phyloP scores from a whole-genome alignment of 1,140 invertebrate species.

The Drosophila dunni region DNA sequence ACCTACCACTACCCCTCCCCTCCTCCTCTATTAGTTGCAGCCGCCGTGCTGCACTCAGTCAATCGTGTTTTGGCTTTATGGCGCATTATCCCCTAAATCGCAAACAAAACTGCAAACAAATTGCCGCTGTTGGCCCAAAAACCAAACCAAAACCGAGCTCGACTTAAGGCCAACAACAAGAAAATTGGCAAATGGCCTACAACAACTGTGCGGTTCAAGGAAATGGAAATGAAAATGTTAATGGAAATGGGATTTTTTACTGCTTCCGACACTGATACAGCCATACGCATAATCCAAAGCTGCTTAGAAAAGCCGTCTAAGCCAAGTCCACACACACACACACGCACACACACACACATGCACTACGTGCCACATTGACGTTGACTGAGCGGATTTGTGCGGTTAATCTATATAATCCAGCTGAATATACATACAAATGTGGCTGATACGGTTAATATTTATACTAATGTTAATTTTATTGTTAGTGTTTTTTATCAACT shows the following conservation, averaged over 20 bases:
- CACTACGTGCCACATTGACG: slow-evolving; percentile 7
- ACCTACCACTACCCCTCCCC: neutral
- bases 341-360: slow-evolving; percentile 10
- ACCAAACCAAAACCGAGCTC: slow-evolving; percentile 7
- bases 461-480: slow-evolving; percentile 1
- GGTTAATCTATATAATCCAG: slow-evolving; percentile 7
- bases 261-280: slow-evolving; percentile 35
- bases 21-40: slow-evolving; percentile 62
- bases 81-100: slow-evolving; percentile 80
- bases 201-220: neutral
- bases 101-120: slow-evolving; percentile 82
- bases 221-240: slow-evolving; percentile 37
- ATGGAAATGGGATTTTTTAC: slow-evolving; percentile 6
- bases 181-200: neutral
- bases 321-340: neutral
- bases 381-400: slow-evolving; percentile 35
- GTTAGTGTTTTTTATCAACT: neutral
- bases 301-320: slow-evolving; percentile 29
- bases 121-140: slow-evolving; percentile 55
- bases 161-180: slow-evolving; percentile 35
- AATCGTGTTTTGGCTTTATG: slow-evolving; percentile 81
- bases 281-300: slow-evolving; percentile 2
- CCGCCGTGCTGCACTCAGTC: slow-evolving; percentile 59
- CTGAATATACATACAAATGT: slow-evolving; percentile 1
- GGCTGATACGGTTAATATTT: neutral